Evolutionary conservation across 2,113 vertebrate genomes (phyloP).

Genomic region (Microtus richardsoni): DNA sequence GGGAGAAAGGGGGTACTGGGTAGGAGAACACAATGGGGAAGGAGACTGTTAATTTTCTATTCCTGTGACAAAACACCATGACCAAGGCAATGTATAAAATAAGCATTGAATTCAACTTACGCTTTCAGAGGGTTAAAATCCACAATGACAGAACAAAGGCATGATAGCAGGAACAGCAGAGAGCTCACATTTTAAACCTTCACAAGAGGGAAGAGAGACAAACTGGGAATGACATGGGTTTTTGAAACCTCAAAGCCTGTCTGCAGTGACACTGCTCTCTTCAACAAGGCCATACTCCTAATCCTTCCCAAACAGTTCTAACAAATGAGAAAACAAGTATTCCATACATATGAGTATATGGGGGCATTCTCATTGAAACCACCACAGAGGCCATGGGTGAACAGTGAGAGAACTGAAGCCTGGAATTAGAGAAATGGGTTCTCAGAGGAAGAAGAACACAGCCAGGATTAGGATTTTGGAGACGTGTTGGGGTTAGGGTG

Average conservation of each 20-base stretch:
- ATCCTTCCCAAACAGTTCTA: not conserved
- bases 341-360: not conserved
- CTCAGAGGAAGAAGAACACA: not conserved
- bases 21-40: not conserved
- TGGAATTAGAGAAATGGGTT: not conserved
- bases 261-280: not conserved
- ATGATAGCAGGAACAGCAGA: not conserved
- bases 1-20: not conserved
- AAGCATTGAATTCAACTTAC: not conserved
- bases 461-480: not conserved
- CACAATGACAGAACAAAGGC: not conserved
- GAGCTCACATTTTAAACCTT: not conserved
- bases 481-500: not conserved
- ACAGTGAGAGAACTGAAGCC: not conserved
- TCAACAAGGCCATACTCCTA: not conserved
- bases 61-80: not conserved
- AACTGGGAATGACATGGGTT: not conserved
- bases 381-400: not conserved
- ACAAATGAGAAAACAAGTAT: not conserved
- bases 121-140: not conserved
- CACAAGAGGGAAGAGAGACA: not conserved
- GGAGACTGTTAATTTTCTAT: not conserved
- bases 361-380: not conserved
- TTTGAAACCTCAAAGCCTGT: not conserved
- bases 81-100: not conserved